Evolutionary conservation across 2,888 invertebrate genomes (phyloP), one percentile per base, ranked within the genome.

Genomic region (Synergus gifuensis): DNA sequence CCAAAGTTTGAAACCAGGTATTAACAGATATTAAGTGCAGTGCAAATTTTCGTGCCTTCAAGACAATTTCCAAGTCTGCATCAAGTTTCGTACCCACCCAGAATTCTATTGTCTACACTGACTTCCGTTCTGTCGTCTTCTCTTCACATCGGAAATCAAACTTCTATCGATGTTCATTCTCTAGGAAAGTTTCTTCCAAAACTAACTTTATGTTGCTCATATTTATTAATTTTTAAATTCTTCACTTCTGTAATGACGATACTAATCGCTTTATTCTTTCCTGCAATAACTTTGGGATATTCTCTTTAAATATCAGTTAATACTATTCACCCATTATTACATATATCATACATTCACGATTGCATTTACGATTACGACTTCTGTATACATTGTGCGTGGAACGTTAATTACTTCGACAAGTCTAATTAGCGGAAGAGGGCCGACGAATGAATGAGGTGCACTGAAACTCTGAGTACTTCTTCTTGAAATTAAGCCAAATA

Each of bases 341-440:
- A 9, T 2, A 54, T 0, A 54, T 54, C 2, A 54, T 9, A 2
- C n/a, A 54, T 54, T 54, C n/a, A 54, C n/a, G 8, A 54, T 54
- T 54, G n/a, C n/a, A n/a, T 3, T n/a, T 54, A n/a, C 54, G n/a
- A n/a, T n/a, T 9, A n/a, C 54, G 54, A 54, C 54, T 54, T 9
- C 7, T n/a, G 7, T 54, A n/a, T 54, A 9, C 2, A 54, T n/a
- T 54, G n/a, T 8, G n/a, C 54, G n/a, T 54, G 2, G 54, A 54
- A 66, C 64, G 36, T 66, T 66, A 66, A 66, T 66, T 66, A 66
- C 42, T 40, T 14, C 63, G 46, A 16, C 16, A 76, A 64, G 46
- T 79, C 44, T 77, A 82, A 80, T 78, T 82, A 80, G 44, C 63
- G 67, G 40, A 76, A 79, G 76, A 67, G 76, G 76, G 77, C 67